A percentile compares a stretch with the other conserved stretches of the same genome.
These are phyloP conservation scores for Molossus molossus DNA, from an alignment of 2,797 vertebrate species.

Conservation along the genomic window DNA sequence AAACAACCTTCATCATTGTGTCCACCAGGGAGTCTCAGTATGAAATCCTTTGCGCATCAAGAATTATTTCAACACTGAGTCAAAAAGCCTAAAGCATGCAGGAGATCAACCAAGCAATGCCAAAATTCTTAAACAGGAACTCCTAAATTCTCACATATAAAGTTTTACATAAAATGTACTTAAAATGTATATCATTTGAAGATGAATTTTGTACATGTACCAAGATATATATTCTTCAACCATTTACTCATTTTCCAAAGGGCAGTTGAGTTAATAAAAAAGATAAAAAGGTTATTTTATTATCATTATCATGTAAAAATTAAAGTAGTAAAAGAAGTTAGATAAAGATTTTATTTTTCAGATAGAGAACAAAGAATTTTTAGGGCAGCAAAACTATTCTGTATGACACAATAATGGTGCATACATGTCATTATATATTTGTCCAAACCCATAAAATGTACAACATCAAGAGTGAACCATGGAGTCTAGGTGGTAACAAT, in stretches of 20 bases:
- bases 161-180: conserved; percentile 35
- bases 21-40: conserved; percentile 70
- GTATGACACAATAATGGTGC: not conserved
- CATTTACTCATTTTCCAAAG: conserved; percentile 49
- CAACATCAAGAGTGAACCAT: not conserved
- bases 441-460: not conserved
- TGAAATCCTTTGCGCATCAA: conserved; percentile 62
- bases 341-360: conserved; percentile 29
- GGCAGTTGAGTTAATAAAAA: not conserved
- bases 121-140: conserved; percentile 42
- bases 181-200: conserved; percentile 39
- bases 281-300: conserved; percentile 27
- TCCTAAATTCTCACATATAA: not conserved
- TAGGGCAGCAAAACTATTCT: not conserved
- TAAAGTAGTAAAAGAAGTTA: not conserved
- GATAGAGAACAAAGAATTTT: not conserved
- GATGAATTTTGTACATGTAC: conserved; percentile 14
- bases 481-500: not conserved
- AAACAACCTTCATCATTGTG: conserved; percentile 72
- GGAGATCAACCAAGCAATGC: not conserved
- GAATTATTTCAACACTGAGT: conserved; percentile 64
- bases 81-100: conserved; percentile 12
- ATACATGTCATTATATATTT: not conserved
- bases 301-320: not conserved
- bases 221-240: not conserved